Conservation (phyloP, 2,888 invertebrate genomes). For the Lepidocyrtoides sp. region DNA sequence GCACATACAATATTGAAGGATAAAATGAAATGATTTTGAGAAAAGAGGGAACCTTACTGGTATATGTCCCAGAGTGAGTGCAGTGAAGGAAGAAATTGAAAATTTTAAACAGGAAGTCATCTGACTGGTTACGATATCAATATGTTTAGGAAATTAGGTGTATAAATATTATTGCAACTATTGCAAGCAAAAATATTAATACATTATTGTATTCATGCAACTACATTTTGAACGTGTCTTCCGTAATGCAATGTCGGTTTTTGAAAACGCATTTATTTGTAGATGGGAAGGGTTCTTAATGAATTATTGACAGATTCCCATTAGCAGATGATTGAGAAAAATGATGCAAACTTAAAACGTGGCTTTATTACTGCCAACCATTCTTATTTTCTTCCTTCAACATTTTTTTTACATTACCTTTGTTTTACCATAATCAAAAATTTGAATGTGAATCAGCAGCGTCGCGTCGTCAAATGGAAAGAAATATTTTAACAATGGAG, state of each 20-base stretch:
- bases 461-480: neutral
- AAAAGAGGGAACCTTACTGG: constrained; percentile 6
- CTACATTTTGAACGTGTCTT: neutral
- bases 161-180: neutral
- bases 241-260: neutral
- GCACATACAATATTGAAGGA: neutral
- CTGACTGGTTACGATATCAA: too few species aligned
- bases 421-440: constrained; percentile 25
- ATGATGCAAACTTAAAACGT: constrained; percentile 65
- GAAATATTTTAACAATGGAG: neutral
- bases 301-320: constrained; percentile 70
- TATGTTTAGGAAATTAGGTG: neutral
- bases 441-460: neutral
- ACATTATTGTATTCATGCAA: too few species aligned
- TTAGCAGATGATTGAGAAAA: constrained; percentile 67
- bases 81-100: constrained; percentile 65
- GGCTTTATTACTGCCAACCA: constrained; percentile 51
- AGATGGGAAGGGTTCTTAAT: constrained; percentile 31
- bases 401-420: neutral
- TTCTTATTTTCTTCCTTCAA: constrained; percentile 13
- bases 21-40: constrained; percentile 12
- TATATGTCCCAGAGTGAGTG: too few species aligned
- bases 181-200: constrained; percentile 4
- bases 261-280: neutral
- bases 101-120: constrained; percentile 56